phyloP scores from a whole-genome alignment of 2,797 vertebrate genomes.

The Loriculus beryllinus region DNA sequence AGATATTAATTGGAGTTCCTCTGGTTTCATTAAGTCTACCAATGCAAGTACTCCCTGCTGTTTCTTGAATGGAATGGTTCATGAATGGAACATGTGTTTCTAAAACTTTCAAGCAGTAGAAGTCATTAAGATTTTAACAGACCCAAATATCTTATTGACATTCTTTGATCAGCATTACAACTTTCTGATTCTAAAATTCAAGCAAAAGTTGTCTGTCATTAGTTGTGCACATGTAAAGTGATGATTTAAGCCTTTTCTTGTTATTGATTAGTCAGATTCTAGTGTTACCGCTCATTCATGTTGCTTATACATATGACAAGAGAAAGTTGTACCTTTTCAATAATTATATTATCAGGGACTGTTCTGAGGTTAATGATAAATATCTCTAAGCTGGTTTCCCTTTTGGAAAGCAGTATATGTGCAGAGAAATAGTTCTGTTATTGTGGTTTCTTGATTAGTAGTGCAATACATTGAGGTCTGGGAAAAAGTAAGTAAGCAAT shows the following conservation, averaged over 20 bases:
- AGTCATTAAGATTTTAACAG: not conserved
- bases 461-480: not conserved
- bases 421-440: not conserved
- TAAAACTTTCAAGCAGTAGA: not conserved
- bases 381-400: not conserved
- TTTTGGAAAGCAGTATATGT: not conserved
- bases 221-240: not conserved
- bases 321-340: not conserved
- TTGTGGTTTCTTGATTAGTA: not conserved
- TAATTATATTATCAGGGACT: not conserved
- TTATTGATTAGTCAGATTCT: not conserved
- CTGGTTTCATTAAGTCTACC: not conserved
- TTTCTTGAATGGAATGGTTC: not conserved
- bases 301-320: not conserved
- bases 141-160: not conserved
- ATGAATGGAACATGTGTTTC: not conserved
- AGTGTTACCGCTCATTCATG: not conserved
- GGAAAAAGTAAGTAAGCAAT: not conserved
- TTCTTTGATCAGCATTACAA: not conserved
- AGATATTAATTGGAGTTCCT: not conserved
- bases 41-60: not conserved
- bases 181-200: not conserved
- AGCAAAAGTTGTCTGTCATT: not conserved
- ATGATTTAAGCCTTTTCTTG: not conserved
- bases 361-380: not conserved